Conservation (phyloP, 2,888 invertebrate genomes). For the Erpobdella octoculata region DNA sequence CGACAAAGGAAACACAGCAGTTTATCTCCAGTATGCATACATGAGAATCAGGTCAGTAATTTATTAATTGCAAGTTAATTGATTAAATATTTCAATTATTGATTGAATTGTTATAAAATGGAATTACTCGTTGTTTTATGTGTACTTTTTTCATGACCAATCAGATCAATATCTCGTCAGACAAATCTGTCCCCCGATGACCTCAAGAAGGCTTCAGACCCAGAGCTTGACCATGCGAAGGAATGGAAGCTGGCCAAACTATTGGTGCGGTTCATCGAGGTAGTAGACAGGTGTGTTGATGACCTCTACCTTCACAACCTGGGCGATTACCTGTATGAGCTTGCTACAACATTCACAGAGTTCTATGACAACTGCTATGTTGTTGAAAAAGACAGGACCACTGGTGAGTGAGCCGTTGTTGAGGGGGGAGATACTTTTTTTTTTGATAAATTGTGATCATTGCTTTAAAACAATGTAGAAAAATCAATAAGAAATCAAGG, state of each 20-base stretch:
- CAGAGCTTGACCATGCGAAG: conserved; percentile 71
- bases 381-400: conserved; percentile 74
- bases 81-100: not conserved
- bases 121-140: not conserved
- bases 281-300: conserved; percentile 67
- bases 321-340: conserved; percentile 90
- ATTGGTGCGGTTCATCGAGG: conserved; percentile 67
- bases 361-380: conserved; percentile 97
- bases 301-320: conserved; percentile 76
- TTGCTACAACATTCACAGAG: conserved; percentile 84
- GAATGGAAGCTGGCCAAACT: conserved; percentile 89
- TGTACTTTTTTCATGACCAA: not conserved
- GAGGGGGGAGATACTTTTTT: not conserved
- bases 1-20: conserved; percentile 96
- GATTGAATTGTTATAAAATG: not conserved
- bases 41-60: conserved; percentile 71
- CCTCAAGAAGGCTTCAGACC: conserved; percentile 60
- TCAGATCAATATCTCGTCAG: conserved; percentile 53
- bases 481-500: too few relatives aligned
- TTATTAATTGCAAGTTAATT: not conserved
- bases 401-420: conserved; percentile 45
- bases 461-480: not conserved
- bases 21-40: conserved; percentile 86
- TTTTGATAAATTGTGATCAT: too few relatives aligned
- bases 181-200: conserved; percentile 53